Percentiles rank a stretch among this genome's conserved stretches.
Evolutionary conservation across 2,113 vertebrate genomes (phyloP).

Genomic region (Alosa alosa): DNA sequence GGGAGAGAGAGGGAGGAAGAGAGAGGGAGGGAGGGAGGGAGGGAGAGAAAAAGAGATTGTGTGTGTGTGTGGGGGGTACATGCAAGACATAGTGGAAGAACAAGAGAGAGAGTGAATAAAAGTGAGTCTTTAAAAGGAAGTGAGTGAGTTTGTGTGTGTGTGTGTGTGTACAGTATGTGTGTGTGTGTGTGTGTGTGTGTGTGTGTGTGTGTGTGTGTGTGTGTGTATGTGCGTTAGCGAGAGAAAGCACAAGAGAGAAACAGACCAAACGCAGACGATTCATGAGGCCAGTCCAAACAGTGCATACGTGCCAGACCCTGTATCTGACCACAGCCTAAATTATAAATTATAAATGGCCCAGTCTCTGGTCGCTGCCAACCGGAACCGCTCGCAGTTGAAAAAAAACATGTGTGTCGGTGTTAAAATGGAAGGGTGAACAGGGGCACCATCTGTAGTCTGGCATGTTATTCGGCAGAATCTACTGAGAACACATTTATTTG

Average conservation of each 20-base stretch:
- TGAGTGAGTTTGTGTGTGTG: too few relatives aligned
- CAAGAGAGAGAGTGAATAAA: too few relatives aligned
- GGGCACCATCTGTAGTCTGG: slow-evolving; percentile 6
- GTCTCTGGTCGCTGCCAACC: too few relatives aligned
- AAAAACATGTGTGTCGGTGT: background rate
- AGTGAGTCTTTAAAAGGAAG: too few relatives aligned
- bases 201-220: background rate
- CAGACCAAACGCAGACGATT: background rate
- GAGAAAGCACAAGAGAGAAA: background rate
- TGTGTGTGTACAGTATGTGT: too few relatives aligned
- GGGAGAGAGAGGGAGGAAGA: too few relatives aligned
- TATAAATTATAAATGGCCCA: too few relatives aligned
- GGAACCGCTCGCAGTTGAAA: background rate
- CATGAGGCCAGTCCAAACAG: background rate
- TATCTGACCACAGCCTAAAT: too few relatives aligned
- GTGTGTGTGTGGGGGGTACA: too few relatives aligned
- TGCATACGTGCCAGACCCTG: background rate
- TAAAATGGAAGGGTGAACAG: background rate
- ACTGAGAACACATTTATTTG: too few relatives aligned
- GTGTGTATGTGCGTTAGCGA: background rate
- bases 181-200: background rate
- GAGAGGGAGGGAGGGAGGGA: too few relatives aligned
- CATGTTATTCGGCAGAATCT: background rate
- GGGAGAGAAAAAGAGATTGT: background rate
- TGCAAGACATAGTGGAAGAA: too few relatives aligned